A percentile compares a stretch with the other conserved stretches of the same genome.
phyloP scores from a whole-genome alignment of 2,888 invertebrate species.

The Oxystoma pomonae region DNA sequence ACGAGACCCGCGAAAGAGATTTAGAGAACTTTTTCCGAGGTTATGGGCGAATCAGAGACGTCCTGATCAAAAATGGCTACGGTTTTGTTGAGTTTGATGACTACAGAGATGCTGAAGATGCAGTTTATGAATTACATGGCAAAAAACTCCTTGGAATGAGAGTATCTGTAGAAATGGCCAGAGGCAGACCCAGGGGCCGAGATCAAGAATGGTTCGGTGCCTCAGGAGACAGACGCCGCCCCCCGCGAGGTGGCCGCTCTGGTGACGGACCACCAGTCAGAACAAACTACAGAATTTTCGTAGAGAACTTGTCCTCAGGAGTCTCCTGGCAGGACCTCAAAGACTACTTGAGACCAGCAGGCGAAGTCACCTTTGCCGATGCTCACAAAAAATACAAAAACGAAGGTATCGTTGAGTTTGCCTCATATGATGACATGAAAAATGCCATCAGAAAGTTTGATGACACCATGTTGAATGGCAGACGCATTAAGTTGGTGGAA shows the following conservation, averaged over 20 bases:
- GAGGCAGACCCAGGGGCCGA: constrained; percentile 59
- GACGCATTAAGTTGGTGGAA: constrained; percentile 83
- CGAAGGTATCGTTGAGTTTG: constrained; percentile 93
- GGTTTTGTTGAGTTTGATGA: constrained; percentile 91
- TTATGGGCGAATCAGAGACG: constrained; percentile 65
- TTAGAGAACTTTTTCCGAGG: constrained; percentile 70
- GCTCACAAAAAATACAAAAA: constrained; percentile 91
- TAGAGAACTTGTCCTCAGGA: constrained; percentile 92
- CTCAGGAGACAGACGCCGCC: constrained; percentile 11
- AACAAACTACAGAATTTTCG: constrained; percentile 90
- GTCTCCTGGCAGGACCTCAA: constrained; percentile 98
- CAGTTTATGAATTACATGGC: constrained; percentile 93
- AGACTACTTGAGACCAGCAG: constrained; percentile 96
- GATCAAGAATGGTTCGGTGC: constrained; percentile 39
- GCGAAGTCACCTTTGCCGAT: constrained; percentile 94
- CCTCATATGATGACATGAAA: constrained; percentile 86
- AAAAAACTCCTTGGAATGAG: constrained; percentile 88
- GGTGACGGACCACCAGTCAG: constrained; percentile 63
- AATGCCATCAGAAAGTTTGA: constrained; percentile 91
- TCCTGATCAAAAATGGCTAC: constrained; percentile 71
- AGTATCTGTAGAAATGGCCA: constrained; percentile 58
- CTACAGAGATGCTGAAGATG: constrained; percentile 93
- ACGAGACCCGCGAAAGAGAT: constrained; percentile 66
- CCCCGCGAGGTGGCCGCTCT: constrained; percentile 5
- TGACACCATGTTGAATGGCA: constrained; percentile 89